Evolutionary conservation across 2,797 vertebrate species (phyloP), one percentile per base, ranked within the genome.

Genomic region (Intellagama lesueurii): DNA sequence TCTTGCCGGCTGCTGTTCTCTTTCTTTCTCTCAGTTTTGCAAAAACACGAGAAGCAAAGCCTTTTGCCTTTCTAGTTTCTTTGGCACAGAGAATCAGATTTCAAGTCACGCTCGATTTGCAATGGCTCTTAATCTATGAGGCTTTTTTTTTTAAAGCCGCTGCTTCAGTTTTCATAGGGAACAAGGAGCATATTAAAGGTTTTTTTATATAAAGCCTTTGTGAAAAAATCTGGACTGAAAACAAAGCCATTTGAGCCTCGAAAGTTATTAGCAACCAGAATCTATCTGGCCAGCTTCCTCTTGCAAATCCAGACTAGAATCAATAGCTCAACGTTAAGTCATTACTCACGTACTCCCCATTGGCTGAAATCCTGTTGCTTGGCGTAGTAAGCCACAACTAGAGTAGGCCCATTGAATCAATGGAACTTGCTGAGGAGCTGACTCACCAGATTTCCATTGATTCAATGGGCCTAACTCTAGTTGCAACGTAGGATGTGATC

Each of bases 71-170:
- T 26, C 0, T 81, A 81, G 73, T 40, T 52, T 79, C 86, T 86
- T 81, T 91, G 89, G 86, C 79, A 85, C 35, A 69, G 56, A 72
- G 77, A 26, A 89, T 72, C 64, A 86, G 72, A 47, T 85, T 92
- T 64, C 73, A n/a, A 77, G 80, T 30, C 86, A 66, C 26, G 69
- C 77, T 66, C 68, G 72, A 83, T 68, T 83, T 84, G 28, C 56
- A 78, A 68, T 60, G 70, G 81, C 52, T 19, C 76, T 87, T 80
- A 78, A 14, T 87, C 80, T n/a, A 32, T 44, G 73, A 73, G 44
- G 60, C 1, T 28, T 56, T 24, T 84, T 44, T 11, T 87, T 49
- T 89, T 68, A 16, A 1, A 87, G 56, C 1, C 81, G 73, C 1
- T 28, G 6, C 0, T 0, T 77, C 22, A 16, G 26, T 72, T 28